Evolutionary conservation across 2,113 vertebrate species (phyloP), one percentile per base, ranked within the genome.

Genomic region (Psephotus haematonotus): DNA sequence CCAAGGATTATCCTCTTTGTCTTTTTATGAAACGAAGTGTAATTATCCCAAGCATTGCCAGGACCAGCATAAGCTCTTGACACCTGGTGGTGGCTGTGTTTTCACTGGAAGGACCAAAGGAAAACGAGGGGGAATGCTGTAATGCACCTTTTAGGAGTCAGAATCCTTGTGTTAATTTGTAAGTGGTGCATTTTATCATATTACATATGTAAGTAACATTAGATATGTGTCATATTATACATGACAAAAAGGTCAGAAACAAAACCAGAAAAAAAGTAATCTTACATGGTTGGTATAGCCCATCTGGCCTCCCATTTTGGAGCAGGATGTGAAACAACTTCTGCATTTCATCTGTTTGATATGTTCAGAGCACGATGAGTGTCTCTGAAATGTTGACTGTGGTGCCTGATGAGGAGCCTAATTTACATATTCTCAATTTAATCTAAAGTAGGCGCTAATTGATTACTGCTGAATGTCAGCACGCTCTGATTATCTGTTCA

Each of bases 381-480:
- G 93, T 74, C 95, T 98, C 96, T 97, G 96, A 98, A 97, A 97
- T 98, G 97, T 97, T 98, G 97, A 97, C 97, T 97, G 97, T 94
- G 91, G 95, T 97, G 96, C 96, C 98, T 98, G 98, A 98, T 98
- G 98, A 98, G 97, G 87, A 96, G 33, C 71, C 95, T 96, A 90
- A 98, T 98, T 98, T 98, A 98, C 98, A 98, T 98, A 98, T 98
- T 98, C 98, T 98, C 98, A 98, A 98, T 98, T 98, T 98, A 98
- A 98, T 98, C 97, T 98, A 98, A 98, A 98, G 97, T 98, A 98
- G 98, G 97, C 97, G 98, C 98, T 98, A 98, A 98, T 98, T 98
- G 98, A 98, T 98, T 98, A 97, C 98, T 97, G 97, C 97, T 98
- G 98, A 98, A 98, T 98, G 98, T 97, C 97, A 97, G 97, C 98